Evolutionary conservation across 2,888 invertebrate species (phyloP), one percentile per base, ranked within the genome.

Genomic region (Acleris emargana): DNA sequence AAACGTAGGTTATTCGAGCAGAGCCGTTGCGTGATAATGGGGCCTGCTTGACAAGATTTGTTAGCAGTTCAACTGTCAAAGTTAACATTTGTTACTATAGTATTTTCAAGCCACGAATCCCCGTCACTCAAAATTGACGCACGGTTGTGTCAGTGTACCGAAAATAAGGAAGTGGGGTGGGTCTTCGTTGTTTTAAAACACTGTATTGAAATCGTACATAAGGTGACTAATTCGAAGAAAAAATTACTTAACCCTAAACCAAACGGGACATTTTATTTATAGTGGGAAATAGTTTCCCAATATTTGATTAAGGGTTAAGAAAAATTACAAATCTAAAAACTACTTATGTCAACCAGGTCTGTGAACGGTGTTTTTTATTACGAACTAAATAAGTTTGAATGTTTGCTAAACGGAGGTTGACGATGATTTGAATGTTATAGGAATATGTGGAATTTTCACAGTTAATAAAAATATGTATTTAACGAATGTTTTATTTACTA

Each of bases 401-500:
- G 70, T 76, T 77, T 69, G 67, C 59, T 70, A 64, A 72, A 75
- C 69, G 70, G 77, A 77, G 84, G 78, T 77, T 70, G 69, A 73
- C 73, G 67, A 74, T 78, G 78, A 76, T 79, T 78, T 77, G 77
- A 76, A 81, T 83, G 80, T 82, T 83, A 79, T 79, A 78, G 74
- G 72, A 77, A 79, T 82, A 83, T 84, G 87, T 86, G 70, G 82
- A 81, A 76, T 81, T 84, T 88, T 85, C 86, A 86, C 87, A 80
- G 82, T 86, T 79, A 88, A 85, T 87, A 89, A 89, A 88, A 85
- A 84, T 84, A 83, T 83, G 77, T 81, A 84, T 83, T 82, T 78
- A 75, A 71, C 28, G 25, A 51, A 57, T 70, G 70, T 82, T 83
- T 85, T 74, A 79, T 82, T 81, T 70, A 72, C 69, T 62, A 63